Percentiles rank a stretch among this genome's conserved stretches.
phyloP scores from a whole-genome alignment of 2,888 invertebrate species.

The Tortrix viridana region DNA sequence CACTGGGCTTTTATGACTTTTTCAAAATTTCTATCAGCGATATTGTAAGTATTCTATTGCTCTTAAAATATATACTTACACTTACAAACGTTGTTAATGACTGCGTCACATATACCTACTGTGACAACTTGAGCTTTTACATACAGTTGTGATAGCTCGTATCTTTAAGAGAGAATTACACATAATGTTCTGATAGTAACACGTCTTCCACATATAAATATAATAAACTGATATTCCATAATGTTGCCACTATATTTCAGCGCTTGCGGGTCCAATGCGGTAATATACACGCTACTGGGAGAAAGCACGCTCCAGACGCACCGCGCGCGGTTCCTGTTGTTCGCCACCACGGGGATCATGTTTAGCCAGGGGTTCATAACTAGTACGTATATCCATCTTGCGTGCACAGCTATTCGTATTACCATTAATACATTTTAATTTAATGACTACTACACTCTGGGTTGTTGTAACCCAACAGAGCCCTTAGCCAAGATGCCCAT shows the following conservation, averaged over 20 bases:
- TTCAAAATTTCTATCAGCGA: slow-evolving; percentile 33
- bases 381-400: slow-evolving; percentile 2
- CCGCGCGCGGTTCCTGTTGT: slow-evolving; percentile 30
- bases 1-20: slow-evolving; percentile 33
- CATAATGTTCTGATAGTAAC: too few relatives aligned
- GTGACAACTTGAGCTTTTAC: too few relatives aligned
- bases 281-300: slow-evolving; percentile 36
- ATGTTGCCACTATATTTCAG: slow-evolving; percentile 13
- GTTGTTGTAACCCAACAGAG: too few relatives aligned
- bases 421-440: too few relatives aligned
- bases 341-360: slow-evolving; percentile 33
- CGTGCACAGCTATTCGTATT: too few relatives aligned
- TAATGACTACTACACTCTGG: too few relatives aligned
- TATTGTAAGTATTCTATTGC: slow-evolving; percentile 35
- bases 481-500: too few relatives aligned
- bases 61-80: not conserved
- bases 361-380: slow-evolving; percentile 25
- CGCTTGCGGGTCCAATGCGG: slow-evolving; percentile 37
- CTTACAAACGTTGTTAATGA: not conserved
- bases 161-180: too few relatives aligned
- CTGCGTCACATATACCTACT: too few relatives aligned
- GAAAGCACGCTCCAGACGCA: slow-evolving; percentile 33
- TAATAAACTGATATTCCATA: not conserved
- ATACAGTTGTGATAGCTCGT: too few relatives aligned
- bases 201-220: too few relatives aligned